phyloP scores from a whole-genome alignment of 2,888 invertebrate species.

The Cerastis rubricosa region DNA sequence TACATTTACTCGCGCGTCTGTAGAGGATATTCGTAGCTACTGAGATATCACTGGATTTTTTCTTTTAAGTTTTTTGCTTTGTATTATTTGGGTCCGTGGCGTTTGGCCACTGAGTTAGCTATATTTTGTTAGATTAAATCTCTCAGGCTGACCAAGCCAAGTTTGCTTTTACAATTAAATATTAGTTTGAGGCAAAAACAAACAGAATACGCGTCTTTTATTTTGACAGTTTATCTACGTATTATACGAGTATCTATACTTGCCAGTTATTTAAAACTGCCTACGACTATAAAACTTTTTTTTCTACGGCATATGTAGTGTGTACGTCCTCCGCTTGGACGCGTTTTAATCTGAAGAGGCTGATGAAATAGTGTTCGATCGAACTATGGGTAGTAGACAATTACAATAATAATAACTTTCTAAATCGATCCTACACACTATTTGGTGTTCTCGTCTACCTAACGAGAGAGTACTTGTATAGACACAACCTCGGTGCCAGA shows the following conservation, averaged over 20 bases:
- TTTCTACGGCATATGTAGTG: background rate
- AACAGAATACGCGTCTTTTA: background rate
- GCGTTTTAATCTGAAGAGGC: slow-evolving; percentile 21
- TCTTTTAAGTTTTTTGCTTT: background rate
- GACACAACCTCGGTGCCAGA: background rate
- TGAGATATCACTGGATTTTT: slow-evolving; percentile 1
- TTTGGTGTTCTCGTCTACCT: background rate
- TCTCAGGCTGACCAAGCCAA: background rate
- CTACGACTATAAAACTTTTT: background rate
- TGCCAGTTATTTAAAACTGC: background rate
- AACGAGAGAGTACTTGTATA: background rate
- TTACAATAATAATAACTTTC: background rate
- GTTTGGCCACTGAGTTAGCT: background rate
- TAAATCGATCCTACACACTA: background rate
- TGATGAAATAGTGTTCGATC: background rate
- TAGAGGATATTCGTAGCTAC: slow-evolving; percentile 1
- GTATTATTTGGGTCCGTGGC: background rate
- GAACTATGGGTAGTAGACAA: too few relatives aligned
- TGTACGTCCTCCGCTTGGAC: background rate
- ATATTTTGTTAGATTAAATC: background rate
- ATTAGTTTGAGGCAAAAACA: background rate
- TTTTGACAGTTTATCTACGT: background rate
- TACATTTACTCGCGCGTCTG: slow-evolving; percentile 40
- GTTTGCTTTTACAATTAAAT: background rate
- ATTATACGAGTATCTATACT: too few relatives aligned